Evolutionary conservation across 2,797 vertebrate species (phyloP).

Genomic region (Xyrichtys novacula): DNA sequence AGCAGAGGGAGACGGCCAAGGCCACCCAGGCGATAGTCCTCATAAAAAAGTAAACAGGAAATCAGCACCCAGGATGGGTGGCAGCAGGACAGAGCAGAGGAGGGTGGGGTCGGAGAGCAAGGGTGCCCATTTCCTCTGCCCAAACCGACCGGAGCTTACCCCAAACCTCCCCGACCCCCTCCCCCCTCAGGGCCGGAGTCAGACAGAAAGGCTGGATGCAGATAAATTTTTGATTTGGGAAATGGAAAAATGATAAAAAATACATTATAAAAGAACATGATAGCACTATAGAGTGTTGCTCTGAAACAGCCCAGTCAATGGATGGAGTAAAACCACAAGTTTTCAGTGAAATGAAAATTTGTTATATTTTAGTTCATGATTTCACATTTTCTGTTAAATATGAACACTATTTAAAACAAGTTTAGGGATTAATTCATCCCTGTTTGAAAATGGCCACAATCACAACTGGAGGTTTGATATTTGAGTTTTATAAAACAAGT

Average conservation of each 20-base stretch:
- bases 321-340: neutral
- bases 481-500: too few species aligned
- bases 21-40: conserved; percentile 59
- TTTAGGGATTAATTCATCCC: too few species aligned
- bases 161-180: conserved; percentile 1
- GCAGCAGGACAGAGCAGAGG: conserved; percentile 20
- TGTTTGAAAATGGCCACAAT: too few species aligned
- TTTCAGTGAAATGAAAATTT: neutral
- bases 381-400: too few species aligned
- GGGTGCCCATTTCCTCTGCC: conserved; percentile 16
- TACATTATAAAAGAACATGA: conserved; percentile 65
- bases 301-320: neutral
- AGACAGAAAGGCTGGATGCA: conserved; percentile 43
- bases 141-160: conserved; percentile 19
- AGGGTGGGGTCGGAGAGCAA: conserved; percentile 2
- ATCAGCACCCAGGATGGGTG: conserved; percentile 69
- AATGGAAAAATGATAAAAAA: conserved; percentile 69
- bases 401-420: too few species aligned
- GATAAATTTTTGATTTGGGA: conserved; percentile 74
- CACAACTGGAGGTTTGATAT: too few species aligned
- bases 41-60: conserved; percentile 82
- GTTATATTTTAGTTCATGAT: too few species aligned
- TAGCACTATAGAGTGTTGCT: conserved; percentile 50
- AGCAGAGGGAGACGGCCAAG: conserved; percentile 25
- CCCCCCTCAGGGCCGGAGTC: conserved; percentile 51